Conservation (phyloP, 2,113 vertebrate genomes). For the Hydropotes inermis region DNA sequence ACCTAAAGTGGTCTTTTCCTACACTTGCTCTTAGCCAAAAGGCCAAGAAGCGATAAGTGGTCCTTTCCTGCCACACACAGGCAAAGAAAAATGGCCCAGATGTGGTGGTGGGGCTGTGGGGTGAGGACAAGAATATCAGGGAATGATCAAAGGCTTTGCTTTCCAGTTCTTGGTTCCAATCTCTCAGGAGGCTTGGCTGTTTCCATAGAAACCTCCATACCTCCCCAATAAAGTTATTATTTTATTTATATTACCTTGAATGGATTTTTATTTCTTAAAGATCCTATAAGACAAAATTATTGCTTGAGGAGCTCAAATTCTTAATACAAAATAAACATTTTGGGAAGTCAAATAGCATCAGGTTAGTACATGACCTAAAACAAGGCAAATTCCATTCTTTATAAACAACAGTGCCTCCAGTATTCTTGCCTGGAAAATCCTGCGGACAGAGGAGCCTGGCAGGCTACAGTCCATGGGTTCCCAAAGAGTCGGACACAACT, state of each 20-base stretch:
- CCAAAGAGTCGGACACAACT: background rate
- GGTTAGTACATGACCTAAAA: background rate
- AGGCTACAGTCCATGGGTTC: background rate
- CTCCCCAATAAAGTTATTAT: background rate
- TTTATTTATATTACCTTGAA: background rate
- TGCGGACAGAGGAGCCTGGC: background rate
- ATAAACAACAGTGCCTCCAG: background rate
- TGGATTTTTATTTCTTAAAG: background rate
- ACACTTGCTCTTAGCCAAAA: background rate
- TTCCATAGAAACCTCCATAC: background rate
- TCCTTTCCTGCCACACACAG: background rate
- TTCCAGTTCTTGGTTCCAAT: background rate
- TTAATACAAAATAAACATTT: background rate
- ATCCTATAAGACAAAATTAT: background rate
- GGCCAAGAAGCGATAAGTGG: background rate
- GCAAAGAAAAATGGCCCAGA: background rate
- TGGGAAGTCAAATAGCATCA: background rate
- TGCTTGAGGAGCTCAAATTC: background rate
- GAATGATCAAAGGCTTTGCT: background rate
- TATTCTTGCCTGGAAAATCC: background rate
- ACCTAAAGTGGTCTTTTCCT: background rate
- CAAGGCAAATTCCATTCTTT: background rate
- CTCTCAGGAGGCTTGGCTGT: background rate
- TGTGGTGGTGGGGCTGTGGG: background rate
- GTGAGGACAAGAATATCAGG: background rate